Base-by-base conservation (phyloP, 2,113 vertebrate species). In the Hipposideros armiger region DNA sequence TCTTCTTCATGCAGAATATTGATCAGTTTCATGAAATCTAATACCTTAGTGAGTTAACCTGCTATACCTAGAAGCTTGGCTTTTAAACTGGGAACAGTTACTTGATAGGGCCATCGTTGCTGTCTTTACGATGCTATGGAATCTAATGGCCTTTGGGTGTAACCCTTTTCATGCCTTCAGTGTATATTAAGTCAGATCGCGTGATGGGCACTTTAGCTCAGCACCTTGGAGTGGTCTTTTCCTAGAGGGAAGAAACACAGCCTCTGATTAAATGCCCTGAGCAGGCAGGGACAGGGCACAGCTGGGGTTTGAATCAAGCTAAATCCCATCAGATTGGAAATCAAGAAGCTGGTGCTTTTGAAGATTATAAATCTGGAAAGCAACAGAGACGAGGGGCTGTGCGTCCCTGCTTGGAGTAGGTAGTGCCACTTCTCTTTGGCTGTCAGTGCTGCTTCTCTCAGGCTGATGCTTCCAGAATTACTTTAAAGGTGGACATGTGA, bases 311-410 rank as follows among this genome's bases (percentile, higher is more conserved):
- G 95, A 89, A 97, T 97, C 69, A 91, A 30, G 36, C 95, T 96
- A 97, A 98, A 96, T 97, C 96, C 95, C 86, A 94, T 96, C 95
- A 91, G 91, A 96, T 90, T 96, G 89, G 72, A 97, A 97, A 91
- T 97, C 67, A 97, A 94, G 95, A 97, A 93, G 86, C 93, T 93
- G 82, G 30, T 96, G 95, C 95, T 83, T 98, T 95, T 96, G 95
- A 96, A 97, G 97, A 97, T 94, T 97, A 97, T 83, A 73, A 95
- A 96, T 84, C 95, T 97, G 97, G 96, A 96, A 96, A 64, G 95
- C 64, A 47, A 67, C 24, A 80, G 89, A 93, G 89, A 83, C 0
- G 11, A 40, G 86, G 82, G 88, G 52, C 74, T 50, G 64, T 20
- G 73, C 32, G 64, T 82, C 82, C 58, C 36, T 67, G 84, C 81